A percentile compares a stretch with the other conserved stretches of the same genome.
Conservation (phyloP, 2,113 vertebrate species). For the Grus americana region DNA sequence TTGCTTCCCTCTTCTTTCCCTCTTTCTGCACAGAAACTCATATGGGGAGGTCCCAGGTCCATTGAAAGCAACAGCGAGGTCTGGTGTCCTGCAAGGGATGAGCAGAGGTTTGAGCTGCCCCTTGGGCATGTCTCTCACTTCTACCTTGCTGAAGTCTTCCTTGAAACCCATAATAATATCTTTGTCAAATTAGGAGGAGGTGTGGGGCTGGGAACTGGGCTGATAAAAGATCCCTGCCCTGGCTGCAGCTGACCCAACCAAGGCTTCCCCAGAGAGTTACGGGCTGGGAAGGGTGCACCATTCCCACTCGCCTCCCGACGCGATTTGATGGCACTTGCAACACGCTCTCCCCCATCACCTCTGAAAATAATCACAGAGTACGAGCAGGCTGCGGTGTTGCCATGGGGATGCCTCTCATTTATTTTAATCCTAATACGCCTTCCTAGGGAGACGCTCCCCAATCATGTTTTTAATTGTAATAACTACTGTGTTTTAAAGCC, state of each 20-base stretch:
- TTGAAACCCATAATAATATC: neutral
- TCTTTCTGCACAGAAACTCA: neutral
- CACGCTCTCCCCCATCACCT: neutral
- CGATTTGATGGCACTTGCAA: neutral
- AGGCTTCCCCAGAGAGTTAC: neutral
- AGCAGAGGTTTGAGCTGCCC: neutral
- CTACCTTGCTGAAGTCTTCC: neutral
- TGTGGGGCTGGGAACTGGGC: neutral
- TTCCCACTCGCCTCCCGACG: neutral
- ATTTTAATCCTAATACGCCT: constrained; percentile 50
- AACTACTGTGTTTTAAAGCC: constrained; percentile 39
- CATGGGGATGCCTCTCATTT: constrained; percentile 27
- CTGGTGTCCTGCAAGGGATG: neutral
- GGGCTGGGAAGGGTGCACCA: neutral
- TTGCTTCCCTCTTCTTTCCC: neutral
- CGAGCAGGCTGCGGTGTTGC: neutral
- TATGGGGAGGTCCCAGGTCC: neutral
- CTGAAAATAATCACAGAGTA: constrained; percentile 40
- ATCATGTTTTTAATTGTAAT: constrained; percentile 56
- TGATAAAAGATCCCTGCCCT: neutral
- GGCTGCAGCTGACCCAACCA: neutral
- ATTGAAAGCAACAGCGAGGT: too few relatives aligned
- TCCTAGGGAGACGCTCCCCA: constrained; percentile 27
- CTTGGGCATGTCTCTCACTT: neutral
- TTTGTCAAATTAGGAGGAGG: neutral